Base-by-base conservation (phyloP, 37 sponge, comb jelly and placozoan genomes). In the Aphrocallistes beatrix region DNA sequence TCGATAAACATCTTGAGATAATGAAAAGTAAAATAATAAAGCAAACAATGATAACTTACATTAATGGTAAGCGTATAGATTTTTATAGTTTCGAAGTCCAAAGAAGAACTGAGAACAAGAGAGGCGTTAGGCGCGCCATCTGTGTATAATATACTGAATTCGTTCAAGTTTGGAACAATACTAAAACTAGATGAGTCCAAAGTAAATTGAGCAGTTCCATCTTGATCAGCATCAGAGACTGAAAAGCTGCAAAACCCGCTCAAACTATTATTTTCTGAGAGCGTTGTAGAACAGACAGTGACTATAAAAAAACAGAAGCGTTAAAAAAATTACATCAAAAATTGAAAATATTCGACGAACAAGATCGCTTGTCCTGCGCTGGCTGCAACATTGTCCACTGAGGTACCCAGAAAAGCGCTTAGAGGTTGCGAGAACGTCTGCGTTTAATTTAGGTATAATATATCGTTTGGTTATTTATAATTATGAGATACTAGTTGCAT, bases 171-270 rank as follows among this genome's bases (percentile, higher is more conserved):
- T 19, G 75, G 75, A 60, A 30, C 10, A 30, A 60, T 60, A 19
- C 28, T 19, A 60, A 60, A 60, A 25, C 75, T 30, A 32, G 75
- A 32, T 19, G 75, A 3, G 3, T 60, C 34, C 34, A 60, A 60
- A 32, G 21, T 13, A 13, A 60, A 60, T 13, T 3, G 28, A 25
- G 75, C 3, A 6, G 75, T 60, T 28, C 75, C 75, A 13, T 60
- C 75, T 28, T 60, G 75, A 60, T 60, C 75, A 32, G 75, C 75
- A 60, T 60, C 75, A 8, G 75, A 60, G 3, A 60, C 75, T 60
- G 75, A 60, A 3, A 60, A 60, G 75, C 32, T 32, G n/a, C 75
- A 60, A 60, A 60, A 60, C n/a, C 3, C 75, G 1, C 75, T 30
- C 10, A 60, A 30, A 25, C 28, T 6, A 13, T 19, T 60, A 30